Base-by-base conservation (phyloP, 2,113 vertebrate species). In the Equus przewalskii region DNA sequence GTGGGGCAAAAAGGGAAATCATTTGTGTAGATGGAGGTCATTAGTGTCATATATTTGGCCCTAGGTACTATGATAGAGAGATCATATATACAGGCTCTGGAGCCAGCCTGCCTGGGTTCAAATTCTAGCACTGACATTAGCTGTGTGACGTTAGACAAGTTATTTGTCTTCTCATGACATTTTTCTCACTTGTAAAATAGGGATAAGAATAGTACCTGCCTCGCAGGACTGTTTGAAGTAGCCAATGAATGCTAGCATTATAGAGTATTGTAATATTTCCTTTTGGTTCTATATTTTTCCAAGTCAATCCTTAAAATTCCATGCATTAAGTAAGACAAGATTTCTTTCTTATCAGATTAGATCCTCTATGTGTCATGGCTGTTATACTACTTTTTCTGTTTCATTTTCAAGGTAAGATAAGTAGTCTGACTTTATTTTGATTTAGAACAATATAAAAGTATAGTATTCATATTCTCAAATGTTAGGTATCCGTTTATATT, bases 281-380 rank as follows among this genome's bases (percentile, higher is more conserved):
- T 76, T 96, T 94, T 46, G 41, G 49, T 51, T 62, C 44, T 36
- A 4, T 60, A 64, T 75, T 94, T 97, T 80, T 92, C 64, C 12
- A 92, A 96, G 36, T 89, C 11, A 95, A 12, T 91, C 62, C 28
- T 89, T 81, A 93, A 62, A 96, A 85, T 88, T 91, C 62, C 83
- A 7, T 76, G 33, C 22, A n/a, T 70, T 51, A 75, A 33, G 54
- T 89, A 91, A 70, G 15, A 80, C 92, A 90, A 73, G 9, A n/a
- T 93, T 88, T 65, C 44, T 64, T 95, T 96, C 24, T 75, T 41
- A 90, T 84, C 64, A 91, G 33, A 94, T 76, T 80, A 36, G 21
- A 81, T 81, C 5, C 72, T 24, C 22, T 91, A 41, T 75, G 26
- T 79, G 11, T 64, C 14, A 15, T 69, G 44, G 21, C 24, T 89